Base-by-base conservation (phyloP, 2,113 vertebrate species). In the Scomber scombrus region DNA sequence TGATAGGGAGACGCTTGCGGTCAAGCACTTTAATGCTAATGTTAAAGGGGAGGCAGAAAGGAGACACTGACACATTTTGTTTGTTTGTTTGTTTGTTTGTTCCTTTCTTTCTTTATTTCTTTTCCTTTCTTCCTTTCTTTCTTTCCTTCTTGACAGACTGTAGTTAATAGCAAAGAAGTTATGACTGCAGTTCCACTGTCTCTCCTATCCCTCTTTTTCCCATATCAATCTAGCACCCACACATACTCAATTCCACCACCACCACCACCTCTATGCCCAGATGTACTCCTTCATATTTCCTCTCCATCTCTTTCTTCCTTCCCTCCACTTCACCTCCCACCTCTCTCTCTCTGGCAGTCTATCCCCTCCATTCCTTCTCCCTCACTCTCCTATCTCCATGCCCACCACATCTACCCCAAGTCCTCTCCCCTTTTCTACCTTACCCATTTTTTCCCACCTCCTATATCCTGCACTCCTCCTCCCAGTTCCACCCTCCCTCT, bases 1-100 rank as follows among this genome's bases (percentile, higher is more conserved):
- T 89, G 87, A 92, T 91, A 75, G 18, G 46, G 23, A 78, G 81
- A 80, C 16, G 71, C 76, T 90, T 84, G 70, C 85, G 80, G 86
- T 93, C 69, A 75, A 84, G 54, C 69, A 87, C 43, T 80, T 89
- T 84, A 77, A 89, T 81, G 61, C 73, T 58, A 69, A 79, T 57
- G 57, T 70, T 54, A 43, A 65, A 67, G 21, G 29, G 45, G 18
- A 58, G 62, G 46, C 4, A 51, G 55, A 72, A 45, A 66, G 40
- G 1, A 23, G 14, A 1, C 51, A 26, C 11, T 69, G 50, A 34
- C 56, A 67, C 40, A 21, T 51, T 56, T 70, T 65, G 47, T 50
- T 18, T 58, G 9, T 46, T 51, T 18, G 45, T 31, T 8, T 21
- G 40, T 69, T 47, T 46, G 9, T 52, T 81, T 40, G 13, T 69